Percentiles rank a stretch among this genome's conserved stretches.
Evolutionary conservation across 2,113 vertebrate genomes (phyloP).

Genomic region (Antennarius striatus): DNA sequence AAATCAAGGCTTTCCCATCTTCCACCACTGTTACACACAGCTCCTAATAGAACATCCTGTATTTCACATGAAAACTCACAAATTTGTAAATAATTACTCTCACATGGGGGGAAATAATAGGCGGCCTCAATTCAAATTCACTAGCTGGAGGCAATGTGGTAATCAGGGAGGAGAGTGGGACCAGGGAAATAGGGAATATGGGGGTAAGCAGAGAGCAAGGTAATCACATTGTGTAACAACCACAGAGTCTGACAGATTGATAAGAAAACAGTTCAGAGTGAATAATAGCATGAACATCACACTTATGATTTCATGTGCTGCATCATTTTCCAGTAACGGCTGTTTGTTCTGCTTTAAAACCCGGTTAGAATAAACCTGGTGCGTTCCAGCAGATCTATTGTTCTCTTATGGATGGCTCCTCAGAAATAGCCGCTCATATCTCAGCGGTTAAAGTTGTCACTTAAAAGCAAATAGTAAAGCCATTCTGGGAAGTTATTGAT

Average conservation of each 20-base stretch:
- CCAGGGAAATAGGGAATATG: slow-evolving; percentile 53
- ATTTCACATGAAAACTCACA: slow-evolving; percentile 76
- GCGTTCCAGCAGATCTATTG: slow-evolving; percentile 58
- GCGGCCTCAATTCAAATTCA: slow-evolving; percentile 77
- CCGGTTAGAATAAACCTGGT: slow-evolving; percentile 58
- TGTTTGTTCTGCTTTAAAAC: slow-evolving; percentile 52
- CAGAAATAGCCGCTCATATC: slow-evolving; percentile 45
- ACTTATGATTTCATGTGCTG: slow-evolving; percentile 66
- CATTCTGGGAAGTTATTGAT: slow-evolving; percentile 60
- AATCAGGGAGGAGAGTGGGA: slow-evolving; percentile 72
- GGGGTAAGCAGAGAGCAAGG: slow-evolving; percentile 42
- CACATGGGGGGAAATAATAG: slow-evolving; percentile 79
- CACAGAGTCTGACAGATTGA: slow-evolving; percentile 70
- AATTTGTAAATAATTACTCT: slow-evolving; percentile 84
- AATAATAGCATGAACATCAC: slow-evolving; percentile 75
- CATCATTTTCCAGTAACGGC: slow-evolving; percentile 72
- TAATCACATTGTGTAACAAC: slow-evolving; percentile 71
- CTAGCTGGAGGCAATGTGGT: slow-evolving; percentile 76
- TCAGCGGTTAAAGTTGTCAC: slow-evolving; percentile 48
- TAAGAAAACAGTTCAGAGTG: slow-evolving; percentile 70
- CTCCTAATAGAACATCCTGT: slow-evolving; percentile 76
- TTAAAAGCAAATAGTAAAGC: slow-evolving; percentile 65
- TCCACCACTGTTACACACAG: slow-evolving; percentile 68
- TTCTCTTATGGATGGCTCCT: slow-evolving; percentile 58
- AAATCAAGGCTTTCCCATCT: slow-evolving; percentile 65